Conservation (phyloP, 2,797 vertebrate genomes). For the Cyprinodon diabolis region DNA sequence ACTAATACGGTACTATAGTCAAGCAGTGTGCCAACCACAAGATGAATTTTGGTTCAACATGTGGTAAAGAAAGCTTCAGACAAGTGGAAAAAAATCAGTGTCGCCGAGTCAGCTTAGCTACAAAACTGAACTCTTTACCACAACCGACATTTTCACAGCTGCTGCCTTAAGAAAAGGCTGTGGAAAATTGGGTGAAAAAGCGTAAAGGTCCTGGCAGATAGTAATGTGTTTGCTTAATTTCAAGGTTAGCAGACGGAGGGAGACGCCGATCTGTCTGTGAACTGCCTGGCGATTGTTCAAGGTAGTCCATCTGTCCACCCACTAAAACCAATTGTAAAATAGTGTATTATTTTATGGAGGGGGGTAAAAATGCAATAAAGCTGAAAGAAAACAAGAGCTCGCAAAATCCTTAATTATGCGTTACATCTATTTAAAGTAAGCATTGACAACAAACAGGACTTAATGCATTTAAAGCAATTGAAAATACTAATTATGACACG, state of each 20-base stretch:
- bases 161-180: conserved; percentile 30
- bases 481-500: not conserved
- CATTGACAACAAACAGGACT: conserved; percentile 4
- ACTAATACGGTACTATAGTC: not conserved
- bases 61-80: conserved; percentile 16
- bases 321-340: not conserved
- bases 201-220: conserved; percentile 9
- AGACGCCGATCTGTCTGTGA: conserved; percentile 42
- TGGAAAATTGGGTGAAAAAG: conserved; percentile 15
- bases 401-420: conserved; percentile 7
- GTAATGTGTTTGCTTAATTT: conserved; percentile 51
- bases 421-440: not conserved
- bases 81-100: conserved; percentile 30
- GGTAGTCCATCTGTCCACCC: not conserved
- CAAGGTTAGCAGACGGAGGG: conserved; percentile 45
- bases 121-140: conserved; percentile 43
- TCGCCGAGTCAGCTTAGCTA: conserved; percentile 50
- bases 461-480: not conserved
- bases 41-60: not conserved
- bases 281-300: conserved; percentile 22
- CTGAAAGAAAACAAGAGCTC: not conserved
- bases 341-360: not conserved
- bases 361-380: not conserved
- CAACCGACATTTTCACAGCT: conserved; percentile 67
- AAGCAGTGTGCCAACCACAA: not conserved